phyloP scores from a whole-genome alignment of 2,888 invertebrate genomes.

The Heliconius cydno region DNA sequence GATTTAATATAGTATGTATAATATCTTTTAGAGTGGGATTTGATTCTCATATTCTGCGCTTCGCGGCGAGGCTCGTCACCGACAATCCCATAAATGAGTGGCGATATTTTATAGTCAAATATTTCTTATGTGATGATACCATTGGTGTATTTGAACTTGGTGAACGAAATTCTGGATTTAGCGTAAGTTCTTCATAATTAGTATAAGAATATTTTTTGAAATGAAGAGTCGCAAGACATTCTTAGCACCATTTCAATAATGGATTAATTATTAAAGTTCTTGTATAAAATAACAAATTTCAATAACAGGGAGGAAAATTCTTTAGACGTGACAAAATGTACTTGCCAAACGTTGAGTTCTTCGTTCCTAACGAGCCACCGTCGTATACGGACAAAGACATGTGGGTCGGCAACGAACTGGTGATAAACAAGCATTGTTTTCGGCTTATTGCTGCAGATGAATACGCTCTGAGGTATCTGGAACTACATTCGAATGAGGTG shows the following conservation, averaged over 20 bases:
- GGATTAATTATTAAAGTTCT: too few species aligned
- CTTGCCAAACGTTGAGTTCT: constrained; percentile 89
- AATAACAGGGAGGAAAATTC: constrained; percentile 84
- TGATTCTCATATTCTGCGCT: constrained; percentile 90
- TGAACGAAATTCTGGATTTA: constrained; percentile 87
- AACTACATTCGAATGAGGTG: constrained; percentile 89
- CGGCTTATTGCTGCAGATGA: constrained; percentile 92
- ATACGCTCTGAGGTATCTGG: constrained; percentile 94
- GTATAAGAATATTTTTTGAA: background rate
- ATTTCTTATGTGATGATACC: constrained; percentile 92
- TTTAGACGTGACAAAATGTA: constrained; percentile 87
- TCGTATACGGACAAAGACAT: constrained; percentile 91
- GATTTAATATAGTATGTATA: constrained; percentile 54
- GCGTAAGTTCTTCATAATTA: constrained; percentile 33
- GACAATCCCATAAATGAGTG: constrained; percentile 85
- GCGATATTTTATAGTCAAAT: constrained; percentile 91
- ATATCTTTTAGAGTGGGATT: constrained; percentile 84
- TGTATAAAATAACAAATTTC: constrained; percentile 11
- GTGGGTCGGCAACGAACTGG: constrained; percentile 91
- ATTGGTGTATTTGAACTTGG: constrained; percentile 91
- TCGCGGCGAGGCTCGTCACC: constrained; percentile 90
- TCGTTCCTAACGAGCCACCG: constrained; percentile 87
- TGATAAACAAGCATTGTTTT: constrained; percentile 91
- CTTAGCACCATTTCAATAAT: too few species aligned
- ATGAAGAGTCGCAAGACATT: too few species aligned